Conservation (phyloP, 2,888 invertebrate species). For the Melanophora roralis region DNA sequence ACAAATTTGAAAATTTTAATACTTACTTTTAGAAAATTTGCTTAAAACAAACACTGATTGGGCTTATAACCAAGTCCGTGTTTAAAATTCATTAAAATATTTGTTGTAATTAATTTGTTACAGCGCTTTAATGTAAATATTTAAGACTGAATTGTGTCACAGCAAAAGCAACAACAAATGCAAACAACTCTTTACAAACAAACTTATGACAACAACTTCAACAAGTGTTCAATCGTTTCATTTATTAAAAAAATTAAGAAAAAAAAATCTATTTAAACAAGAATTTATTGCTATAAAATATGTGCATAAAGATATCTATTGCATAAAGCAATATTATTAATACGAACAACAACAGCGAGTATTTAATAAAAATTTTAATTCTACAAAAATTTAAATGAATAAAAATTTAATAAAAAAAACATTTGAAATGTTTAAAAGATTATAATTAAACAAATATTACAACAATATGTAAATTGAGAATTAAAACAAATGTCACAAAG, state of each 20-base stretch:
- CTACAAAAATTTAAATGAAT: conserved; percentile 56
- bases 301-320: no score
- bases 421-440: no score
- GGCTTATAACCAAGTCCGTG: no score
- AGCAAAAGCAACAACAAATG: neutral
- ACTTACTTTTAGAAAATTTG: no score
- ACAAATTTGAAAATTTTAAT: no score
- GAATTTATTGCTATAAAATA: neutral
- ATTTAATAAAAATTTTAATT: conserved; percentile 47
- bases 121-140: no score
- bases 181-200: neutral
- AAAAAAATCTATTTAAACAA: neutral
- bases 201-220: neutral
- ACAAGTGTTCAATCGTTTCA: conserved; percentile 21
- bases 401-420: conserved; percentile 27
- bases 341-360: neutral
- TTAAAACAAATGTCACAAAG: conserved; percentile 9
- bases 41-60: no score
- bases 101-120: neutral
- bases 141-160: no score
- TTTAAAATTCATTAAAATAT: no score
- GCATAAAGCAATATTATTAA: neutral
- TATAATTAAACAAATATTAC: neutral
- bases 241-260: neutral
- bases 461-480: neutral